These are phyloP conservation scores for Drosophila monieri DNA, from an alignment of 2,888 invertebrate species.

Conservation along the genomic window DNA sequence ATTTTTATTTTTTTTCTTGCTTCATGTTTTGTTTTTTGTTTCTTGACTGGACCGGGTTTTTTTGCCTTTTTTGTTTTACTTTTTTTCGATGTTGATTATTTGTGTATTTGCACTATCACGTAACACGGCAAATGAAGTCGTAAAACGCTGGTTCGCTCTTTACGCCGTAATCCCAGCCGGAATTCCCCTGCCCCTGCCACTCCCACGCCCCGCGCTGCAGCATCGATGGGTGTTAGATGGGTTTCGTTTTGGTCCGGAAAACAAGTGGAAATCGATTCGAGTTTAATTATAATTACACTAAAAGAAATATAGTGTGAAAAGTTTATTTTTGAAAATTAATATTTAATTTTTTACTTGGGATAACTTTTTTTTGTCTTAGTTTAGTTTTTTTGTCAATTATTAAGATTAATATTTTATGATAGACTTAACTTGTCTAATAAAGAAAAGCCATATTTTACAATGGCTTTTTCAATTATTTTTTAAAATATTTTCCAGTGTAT, in stretches of 20 bases:
- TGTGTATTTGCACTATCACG: conserved; percentile 73
- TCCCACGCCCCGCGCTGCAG: background rate
- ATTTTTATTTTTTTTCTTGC: conserved; percentile 42
- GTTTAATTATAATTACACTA: conserved; percentile 24
- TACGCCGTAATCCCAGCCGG: conserved; percentile 17
- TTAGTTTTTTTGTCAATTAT: too few species aligned
- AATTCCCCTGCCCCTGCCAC: background rate
- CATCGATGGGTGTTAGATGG: conserved; percentile 30
- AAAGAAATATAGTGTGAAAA: background rate
- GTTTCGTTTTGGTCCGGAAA: conserved; percentile 29
- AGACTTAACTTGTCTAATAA: too few species aligned
- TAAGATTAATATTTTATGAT: too few species aligned
- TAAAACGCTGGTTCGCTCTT: conserved; percentile 54
- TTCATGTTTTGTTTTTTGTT: conserved; percentile 34
- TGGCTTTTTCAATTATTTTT: too few species aligned
- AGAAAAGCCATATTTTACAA: too few species aligned
- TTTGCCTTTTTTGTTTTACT: conserved; percentile 31
- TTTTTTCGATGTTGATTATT: conserved; percentile 41
- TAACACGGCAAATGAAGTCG: conserved; percentile 75
- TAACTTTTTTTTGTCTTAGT: too few species aligned
- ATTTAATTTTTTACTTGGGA: too few species aligned
- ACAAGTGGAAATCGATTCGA: conserved; percentile 41
- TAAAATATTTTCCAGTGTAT: too few species aligned
- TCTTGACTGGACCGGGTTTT: conserved; percentile 38
- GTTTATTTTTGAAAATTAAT: too few species aligned